Conservation (phyloP, 1,140 invertebrate species). For the Macrobrachium rosenbergii region DNA sequence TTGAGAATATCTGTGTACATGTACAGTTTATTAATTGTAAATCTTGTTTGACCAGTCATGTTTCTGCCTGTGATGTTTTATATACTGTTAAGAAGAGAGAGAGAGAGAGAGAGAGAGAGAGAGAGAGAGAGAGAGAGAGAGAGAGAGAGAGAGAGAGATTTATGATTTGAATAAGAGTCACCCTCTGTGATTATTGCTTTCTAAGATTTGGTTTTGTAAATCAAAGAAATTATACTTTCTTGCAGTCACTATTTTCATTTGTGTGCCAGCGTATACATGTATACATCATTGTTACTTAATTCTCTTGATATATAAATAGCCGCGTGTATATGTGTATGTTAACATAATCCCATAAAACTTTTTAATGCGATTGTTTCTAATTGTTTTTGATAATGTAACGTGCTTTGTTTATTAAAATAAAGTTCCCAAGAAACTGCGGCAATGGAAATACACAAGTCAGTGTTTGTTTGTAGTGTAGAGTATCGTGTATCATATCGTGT, state of each 20-base stretch:
- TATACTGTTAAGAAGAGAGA: conserved; percentile 1
- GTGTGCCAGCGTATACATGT: background rate
- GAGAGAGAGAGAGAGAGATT: conserved; percentile 31
- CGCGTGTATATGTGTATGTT: conserved; percentile 8
- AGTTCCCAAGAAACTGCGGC: no score
- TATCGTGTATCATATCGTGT: background rate
- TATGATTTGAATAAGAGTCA: no score
- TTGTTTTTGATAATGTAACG: background rate
- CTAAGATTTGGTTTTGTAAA: no score
- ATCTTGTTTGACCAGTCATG: background rate
- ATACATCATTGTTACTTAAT: background rate
- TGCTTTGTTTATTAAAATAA: background rate
- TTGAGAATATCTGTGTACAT: background rate
- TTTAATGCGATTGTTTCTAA: background rate
- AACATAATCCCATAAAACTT: background rate
- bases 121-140: conserved; percentile 30
- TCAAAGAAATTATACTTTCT: no score
- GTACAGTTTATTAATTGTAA: background rate
- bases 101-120: conserved; percentile 36
- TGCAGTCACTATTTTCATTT: no score
- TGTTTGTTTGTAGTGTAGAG: background rate
- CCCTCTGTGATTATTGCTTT: no score
- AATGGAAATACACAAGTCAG: background rate
- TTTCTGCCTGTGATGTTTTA: no score
- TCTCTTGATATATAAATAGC: background rate